These are phyloP conservation scores for Actinernus sp. DNA, from an alignment of 92 coral and sea anemone species.

Conservation along the genomic window DNA sequence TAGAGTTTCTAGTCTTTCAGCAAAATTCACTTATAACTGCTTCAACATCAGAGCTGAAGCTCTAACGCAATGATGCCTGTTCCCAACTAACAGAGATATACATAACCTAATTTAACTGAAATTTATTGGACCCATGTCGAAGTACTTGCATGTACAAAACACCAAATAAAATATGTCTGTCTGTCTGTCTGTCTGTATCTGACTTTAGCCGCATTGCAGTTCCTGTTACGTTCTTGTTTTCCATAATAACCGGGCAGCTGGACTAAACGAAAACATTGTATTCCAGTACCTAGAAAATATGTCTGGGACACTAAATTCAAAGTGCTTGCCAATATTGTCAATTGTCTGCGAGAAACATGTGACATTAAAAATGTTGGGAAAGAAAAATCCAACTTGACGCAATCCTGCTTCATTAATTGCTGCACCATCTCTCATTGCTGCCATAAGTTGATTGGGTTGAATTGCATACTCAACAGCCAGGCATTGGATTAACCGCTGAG, in stretches of 20 bases:
- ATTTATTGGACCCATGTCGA: no score
- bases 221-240: conserved; percentile 71
- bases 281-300: conserved; percentile 63
- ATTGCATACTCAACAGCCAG: conserved; percentile 63
- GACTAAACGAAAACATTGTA: conserved; percentile 71
- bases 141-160: no score
- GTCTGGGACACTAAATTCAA: conserved; percentile 71
- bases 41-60: no score
- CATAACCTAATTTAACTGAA: no score
- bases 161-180: no score
- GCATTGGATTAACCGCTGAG: conserved; percentile 58
- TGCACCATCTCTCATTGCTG: conserved; percentile 83
- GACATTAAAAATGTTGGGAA: conserved; percentile 41
- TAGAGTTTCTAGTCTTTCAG: no score
- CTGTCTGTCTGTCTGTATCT: no score
- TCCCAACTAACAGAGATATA: no score
- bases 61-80: no score
- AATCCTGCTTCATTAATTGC: conserved; percentile 70
- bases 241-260: conserved; percentile 66
- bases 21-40: no score
- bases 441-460: conserved; percentile 41
- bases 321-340: conserved; percentile 71
- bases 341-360: conserved; percentile 61
- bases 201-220: conserved; percentile 50
- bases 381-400: conserved; percentile 53